Base-by-base conservation (phyloP, 2,888 invertebrate genomes). In the Patella caerulea region DNA sequence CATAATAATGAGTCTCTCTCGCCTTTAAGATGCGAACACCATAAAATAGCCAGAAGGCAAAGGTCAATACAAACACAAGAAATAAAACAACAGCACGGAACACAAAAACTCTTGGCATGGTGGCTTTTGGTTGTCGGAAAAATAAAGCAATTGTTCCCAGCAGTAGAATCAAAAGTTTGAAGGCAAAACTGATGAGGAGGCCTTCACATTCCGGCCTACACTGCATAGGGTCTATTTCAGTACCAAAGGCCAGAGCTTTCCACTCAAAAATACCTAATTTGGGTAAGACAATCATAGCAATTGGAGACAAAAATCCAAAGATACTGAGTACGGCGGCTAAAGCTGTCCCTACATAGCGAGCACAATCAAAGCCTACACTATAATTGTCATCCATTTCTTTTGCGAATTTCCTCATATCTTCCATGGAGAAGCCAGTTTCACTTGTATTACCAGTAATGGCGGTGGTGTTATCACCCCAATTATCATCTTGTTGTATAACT, bases 391-490 rank as follows among this genome's bases (percentile, higher is more conserved):
- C 88, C 76, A 88, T 86, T 71, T 90, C 92, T 79, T 88, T 90
- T 29, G 87, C 90, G 78, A 89, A 87, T 78, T 90, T 90, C 71
- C 88, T 86, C 84, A 93, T 87, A 91, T 97, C 97, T 91, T 98
- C 97, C 91, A 97, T 95, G 0, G 97, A 98, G 86, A 96, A 96
- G 4, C 97, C 98, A 86, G 97, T 97, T 90, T 98, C 98, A 0
- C 97, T 98, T 1, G 98, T 98, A 89, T 98, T 98, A 14, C 98
- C 98, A 0, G 98, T 98, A 55, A 98, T 95, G 0, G 98, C 98
- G 0, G 98, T 98, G 0, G 98, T 98, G 88, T 97, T 98, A 92
- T 98, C 98, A n/a, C 97, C 98, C 98, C 98, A 98, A 92, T 98
- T 98, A 89, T 98, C 98, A 92, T 98, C 98, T 93, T 98, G 96